Conservation (phyloP, 2,113 vertebrate genomes). For the Toxotes chatareus region DNA sequence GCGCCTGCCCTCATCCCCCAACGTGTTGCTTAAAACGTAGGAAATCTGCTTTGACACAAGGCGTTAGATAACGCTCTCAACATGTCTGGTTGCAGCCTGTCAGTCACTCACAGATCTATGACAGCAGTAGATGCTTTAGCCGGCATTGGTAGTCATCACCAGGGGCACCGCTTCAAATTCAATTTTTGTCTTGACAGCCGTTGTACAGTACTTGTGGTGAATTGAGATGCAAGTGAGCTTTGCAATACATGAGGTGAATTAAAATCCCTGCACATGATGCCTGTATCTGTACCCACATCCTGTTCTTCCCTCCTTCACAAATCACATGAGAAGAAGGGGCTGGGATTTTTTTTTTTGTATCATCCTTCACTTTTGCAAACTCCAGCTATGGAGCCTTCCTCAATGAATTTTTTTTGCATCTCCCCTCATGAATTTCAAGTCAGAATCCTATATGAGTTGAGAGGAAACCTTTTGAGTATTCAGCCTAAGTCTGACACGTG, state of each 20-base stretch:
- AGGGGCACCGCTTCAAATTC: conserved; percentile 45
- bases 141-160: conserved; percentile 56
- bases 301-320: conserved; percentile 18
- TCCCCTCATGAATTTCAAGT: conserved; percentile 50
- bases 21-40: conserved; percentile 35
- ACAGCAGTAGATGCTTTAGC: conserved; percentile 23
- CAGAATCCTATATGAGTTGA: conserved; percentile 31
- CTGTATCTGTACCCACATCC: conserved; percentile 39
- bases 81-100: conserved; percentile 54
- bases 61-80: conserved; percentile 74
- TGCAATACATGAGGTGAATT: conserved; percentile 53
- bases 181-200: conserved; percentile 55
- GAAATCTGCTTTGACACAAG: conserved; percentile 69
- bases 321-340: conserved; percentile 19
- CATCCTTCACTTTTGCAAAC: conserved; percentile 48
- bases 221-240: conserved; percentile 54
- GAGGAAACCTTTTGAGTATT: conserved; percentile 71
- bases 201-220: conserved; percentile 49
- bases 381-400: conserved; percentile 20
- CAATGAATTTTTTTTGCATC: conserved; percentile 41
- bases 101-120: conserved; percentile 51
- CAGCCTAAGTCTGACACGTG: conserved; percentile 59
- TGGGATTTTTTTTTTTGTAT: not conserved
- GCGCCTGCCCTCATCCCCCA: not conserved
- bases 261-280: conserved; percentile 36